Evolutionary conservation across 2,113 vertebrate genomes (phyloP).

Genomic region (Stomatorhinus ivindoensis): DNA sequence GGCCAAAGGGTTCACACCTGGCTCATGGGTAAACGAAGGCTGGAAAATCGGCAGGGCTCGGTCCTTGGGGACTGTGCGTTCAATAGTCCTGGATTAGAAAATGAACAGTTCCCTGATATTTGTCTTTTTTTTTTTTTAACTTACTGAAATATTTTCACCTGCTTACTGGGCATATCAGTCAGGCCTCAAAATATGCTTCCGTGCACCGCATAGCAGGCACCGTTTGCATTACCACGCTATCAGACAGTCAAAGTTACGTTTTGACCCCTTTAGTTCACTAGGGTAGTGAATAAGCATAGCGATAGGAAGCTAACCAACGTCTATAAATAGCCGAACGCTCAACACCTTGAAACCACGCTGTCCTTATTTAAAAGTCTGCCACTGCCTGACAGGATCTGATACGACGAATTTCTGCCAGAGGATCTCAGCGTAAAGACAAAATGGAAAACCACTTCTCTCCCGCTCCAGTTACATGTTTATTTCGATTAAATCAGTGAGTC

Average conservation of each 20-base stretch:
- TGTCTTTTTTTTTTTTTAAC: neutral
- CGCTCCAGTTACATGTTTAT: neutral
- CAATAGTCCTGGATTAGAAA: neutral
- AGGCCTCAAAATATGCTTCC: neutral
- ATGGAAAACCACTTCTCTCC: slow-evolving; percentile 21
- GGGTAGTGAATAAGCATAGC: slow-evolving; percentile 17
- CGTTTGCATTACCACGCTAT: neutral
- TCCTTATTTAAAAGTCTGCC: slow-evolving; percentile 25
- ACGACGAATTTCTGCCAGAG: slow-evolving; percentile 14
- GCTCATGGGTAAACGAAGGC: no score
- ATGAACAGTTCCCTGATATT: neutral
- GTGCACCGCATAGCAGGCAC: neutral
- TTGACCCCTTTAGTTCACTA: neutral
- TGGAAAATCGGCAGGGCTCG: no score
- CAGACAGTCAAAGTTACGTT: neutral
- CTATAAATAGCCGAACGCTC: slow-evolving; percentile 1
- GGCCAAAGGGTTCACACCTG: no score
- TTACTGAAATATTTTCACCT: neutral
- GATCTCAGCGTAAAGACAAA: slow-evolving; percentile 36
- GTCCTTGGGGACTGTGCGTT: no score
- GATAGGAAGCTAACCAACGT: neutral
- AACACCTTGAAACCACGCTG: slow-evolving; percentile 18
- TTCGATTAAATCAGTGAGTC: neutral
- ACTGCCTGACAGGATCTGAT: slow-evolving; percentile 26
- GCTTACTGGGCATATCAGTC: neutral